phyloP scores from a whole-genome alignment of 2,797 vertebrate genomes.

The Syngnathus rostellatus region DNA sequence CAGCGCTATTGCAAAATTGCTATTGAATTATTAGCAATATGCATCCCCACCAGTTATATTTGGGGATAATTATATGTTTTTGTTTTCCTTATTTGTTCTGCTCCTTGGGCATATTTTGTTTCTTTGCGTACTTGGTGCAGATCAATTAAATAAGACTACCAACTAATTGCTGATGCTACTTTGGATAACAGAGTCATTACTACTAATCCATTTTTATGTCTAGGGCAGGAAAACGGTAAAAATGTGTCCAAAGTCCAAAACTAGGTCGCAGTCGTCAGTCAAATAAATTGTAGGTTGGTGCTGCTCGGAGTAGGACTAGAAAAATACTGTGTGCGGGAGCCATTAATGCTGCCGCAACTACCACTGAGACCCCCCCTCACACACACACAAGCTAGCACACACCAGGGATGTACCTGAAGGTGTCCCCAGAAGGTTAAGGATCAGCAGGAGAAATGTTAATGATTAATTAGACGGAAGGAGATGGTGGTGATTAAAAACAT shows the following conservation, averaged over 20 bases:
- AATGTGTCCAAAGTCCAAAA: not conserved
- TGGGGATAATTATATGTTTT: not conserved
- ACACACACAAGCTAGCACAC: constrained; percentile 10
- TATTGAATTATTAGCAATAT: not conserved
- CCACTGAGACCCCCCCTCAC: constrained; percentile 16
- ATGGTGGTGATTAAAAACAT: constrained; percentile 72
- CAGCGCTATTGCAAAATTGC: not conserved
- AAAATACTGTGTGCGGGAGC: not conserved
- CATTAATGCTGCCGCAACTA: constrained; percentile 1
- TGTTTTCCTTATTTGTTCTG: not conserved
- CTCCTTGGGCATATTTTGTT: not conserved
- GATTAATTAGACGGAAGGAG: constrained; percentile 74
- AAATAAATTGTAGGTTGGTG: constrained; percentile 1
- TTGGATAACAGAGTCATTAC: not conserved
- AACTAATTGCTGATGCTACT: not conserved
- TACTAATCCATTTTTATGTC: not conserved
- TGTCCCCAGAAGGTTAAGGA: constrained; percentile 57
- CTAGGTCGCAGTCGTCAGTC: not conserved
- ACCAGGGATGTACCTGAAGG: constrained; percentile 45
- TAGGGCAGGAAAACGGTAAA: not conserved
- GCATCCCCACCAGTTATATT: not conserved
- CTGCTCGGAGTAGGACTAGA: not conserved
- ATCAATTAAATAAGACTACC: not conserved
- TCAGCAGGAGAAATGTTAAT: constrained; percentile 73
- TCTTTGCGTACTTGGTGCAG: not conserved